Evolutionary conservation across 2,888 invertebrate genomes (phyloP).

Genomic region (Rhogogaster chlorosoma): DNA sequence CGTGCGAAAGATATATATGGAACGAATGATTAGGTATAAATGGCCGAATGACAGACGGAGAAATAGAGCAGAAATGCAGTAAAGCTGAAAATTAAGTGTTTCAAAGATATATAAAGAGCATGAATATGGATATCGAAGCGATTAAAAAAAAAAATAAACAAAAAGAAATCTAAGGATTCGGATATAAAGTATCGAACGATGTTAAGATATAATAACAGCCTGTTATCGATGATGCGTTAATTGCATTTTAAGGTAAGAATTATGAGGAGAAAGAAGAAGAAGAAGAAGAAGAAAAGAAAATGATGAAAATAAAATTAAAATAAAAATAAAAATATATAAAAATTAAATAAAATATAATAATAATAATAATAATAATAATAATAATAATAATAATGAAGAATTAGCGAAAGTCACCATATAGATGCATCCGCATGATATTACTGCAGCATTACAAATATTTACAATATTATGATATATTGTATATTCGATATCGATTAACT

Average conservation of each 20-base stretch:
- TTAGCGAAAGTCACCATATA: slow-evolving; percentile 45
- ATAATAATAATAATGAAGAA: slow-evolving; percentile 18
- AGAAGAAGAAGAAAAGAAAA: background rate
- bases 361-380: slow-evolving; percentile 14
- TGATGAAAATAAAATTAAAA: slow-evolving; percentile 1
- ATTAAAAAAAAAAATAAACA: slow-evolving; percentile 50
- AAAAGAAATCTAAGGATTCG: slow-evolving; percentile 52
- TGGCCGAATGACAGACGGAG: slow-evolving; percentile 21
- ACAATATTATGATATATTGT: slow-evolving; percentile 36
- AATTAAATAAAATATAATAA: slow-evolving; percentile 20
- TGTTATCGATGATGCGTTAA: slow-evolving; percentile 23
- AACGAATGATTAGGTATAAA: slow-evolving; percentile 15
- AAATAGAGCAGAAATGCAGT: slow-evolving; percentile 38
- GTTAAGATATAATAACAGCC: slow-evolving; percentile 12
- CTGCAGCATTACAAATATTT: slow-evolving; percentile 35
- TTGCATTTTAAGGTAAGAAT: slow-evolving; percentile 13
- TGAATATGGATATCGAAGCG: slow-evolving; percentile 55
- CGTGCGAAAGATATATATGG: slow-evolving; percentile 26
- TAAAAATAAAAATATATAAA: background rate
- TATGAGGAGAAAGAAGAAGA: background rate
- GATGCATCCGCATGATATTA: slow-evolving; percentile 45
- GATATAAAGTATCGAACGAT: slow-evolving; percentile 29
- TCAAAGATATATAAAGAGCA: slow-evolving; percentile 19
- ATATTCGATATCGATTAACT: slow-evolving; percentile 49
- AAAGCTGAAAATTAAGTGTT: slow-evolving; percentile 14